These are phyloP conservation scores for Augochlorella aurata DNA, from an alignment of 2,888 invertebrate species.

Conservation along the genomic window DNA sequence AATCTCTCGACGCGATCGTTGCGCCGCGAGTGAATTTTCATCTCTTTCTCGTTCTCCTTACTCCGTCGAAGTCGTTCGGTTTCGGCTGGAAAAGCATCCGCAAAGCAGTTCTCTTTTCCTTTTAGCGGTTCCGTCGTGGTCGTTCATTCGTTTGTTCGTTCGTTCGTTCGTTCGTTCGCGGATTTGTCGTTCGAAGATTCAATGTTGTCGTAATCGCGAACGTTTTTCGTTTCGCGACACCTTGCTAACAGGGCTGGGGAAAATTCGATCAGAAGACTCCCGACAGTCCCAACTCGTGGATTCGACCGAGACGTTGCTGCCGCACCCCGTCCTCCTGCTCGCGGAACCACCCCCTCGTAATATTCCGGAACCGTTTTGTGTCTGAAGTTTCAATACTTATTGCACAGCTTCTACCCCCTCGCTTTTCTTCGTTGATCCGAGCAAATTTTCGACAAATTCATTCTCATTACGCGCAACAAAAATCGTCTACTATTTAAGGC, in stretches of 20 bases:
- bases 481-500: not conserved
- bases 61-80: not conserved
- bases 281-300: no score
- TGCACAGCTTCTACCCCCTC: not conserved
- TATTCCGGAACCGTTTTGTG: not conserved
- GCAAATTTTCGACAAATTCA: no score
- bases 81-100: not conserved
- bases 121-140: not conserved
- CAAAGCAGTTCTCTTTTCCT: not conserved
- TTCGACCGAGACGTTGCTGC: not conserved
- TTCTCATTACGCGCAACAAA: not conserved
- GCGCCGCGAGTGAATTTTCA: slow-evolving; percentile 40
- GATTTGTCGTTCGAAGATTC: not conserved
- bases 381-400: not conserved
- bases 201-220: not conserved
- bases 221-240: not conserved
- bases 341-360: not conserved
- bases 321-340: not conserved
- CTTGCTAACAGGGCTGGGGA: not conserved
- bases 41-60: not conserved
- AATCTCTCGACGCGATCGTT: slow-evolving; percentile 57
- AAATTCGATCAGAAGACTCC: not conserved
- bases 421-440: no score
- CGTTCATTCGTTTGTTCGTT: no score
- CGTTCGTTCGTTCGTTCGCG: no score